Evolutionary conservation across 2,888 invertebrate genomes (phyloP), one percentile per base, ranked within the genome.

Genomic region (Petrolisthes manimaculis): DNA sequence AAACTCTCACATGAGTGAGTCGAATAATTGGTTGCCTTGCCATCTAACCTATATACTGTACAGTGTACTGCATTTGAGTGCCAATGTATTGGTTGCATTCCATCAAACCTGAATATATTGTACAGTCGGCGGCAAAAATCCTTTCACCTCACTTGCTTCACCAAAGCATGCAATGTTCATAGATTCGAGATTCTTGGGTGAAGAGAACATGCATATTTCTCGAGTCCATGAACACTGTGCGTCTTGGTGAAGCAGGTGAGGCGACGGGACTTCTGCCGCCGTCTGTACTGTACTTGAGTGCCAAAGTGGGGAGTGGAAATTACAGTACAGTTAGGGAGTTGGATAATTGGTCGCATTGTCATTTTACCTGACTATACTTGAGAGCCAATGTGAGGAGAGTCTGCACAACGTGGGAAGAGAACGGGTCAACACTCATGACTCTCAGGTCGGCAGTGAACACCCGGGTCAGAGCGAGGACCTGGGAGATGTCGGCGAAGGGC

Each of bases 361-460:
- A 37, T 37, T 37, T 9, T 86, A 90, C 90, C 90, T 90, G 90
- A 77, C 51, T 61, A 79, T 85, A 80, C 53, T 84, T 86, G 12
- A 90, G 71, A 56, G 90, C 69, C 37, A 88, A 79, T 69, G 87
- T 82, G 24, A 86, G 67, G 89, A 97, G 93, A 77, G 95, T 95
- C 92, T 97, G 95, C 0, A 97, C 92, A 1, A 97, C 96, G 92
- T 97, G 96, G 88, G 96, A 96, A 0, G 96, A 96, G 93, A 95
- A 97, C 90, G 95, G 94, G 92, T 97, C 96, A 0, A 95, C 95
- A 91, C 96, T 96, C 6, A 96, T 93, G 8, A 95, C 95, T 55
- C 97, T 94, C 55, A 97, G 93, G 80, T 95, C 95, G 0, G 95
- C 94, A 18, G 94, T 94, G 83, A 97, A 94, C 0, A 94, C 94